Evolutionary conservation across 2,113 vertebrate genomes (phyloP), one percentile per base, ranked within the genome.

Genomic region (Misgurnus anguillicaudatus): DNA sequence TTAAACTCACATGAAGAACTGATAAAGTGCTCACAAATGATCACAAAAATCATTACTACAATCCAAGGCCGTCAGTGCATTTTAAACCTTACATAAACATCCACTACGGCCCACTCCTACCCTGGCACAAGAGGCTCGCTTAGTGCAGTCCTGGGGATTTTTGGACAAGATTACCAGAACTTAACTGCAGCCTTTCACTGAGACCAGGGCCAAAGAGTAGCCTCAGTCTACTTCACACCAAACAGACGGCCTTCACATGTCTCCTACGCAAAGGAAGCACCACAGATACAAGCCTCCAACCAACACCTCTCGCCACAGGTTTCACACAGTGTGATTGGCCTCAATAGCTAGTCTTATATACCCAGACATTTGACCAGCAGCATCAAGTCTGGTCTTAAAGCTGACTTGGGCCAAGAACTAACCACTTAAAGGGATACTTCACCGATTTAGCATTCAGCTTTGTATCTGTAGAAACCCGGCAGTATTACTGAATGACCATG

Each of bases 91-190:
- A 45, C 11, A 17, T 65, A 66, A 65, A 47, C 48, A 45, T 48
- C 8, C 24, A 21, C 11, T 57, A 55, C n/a, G 4, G 24, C 11
- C 24, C 47, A 60, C 66, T 69, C 41, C 75, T 68, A n/a, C 36
- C 24, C 42, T 48, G 53, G 48, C 63, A 70, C 51, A 47, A 57
- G 53, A 57, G 53, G 17, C n/a, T 57, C n/a, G n/a, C 53, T 57
- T 19, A 57, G 53, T 57, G 47, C 13, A 11, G 47, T 13, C 47
- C 47, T 51, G 24, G 21, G 51, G 61, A 21, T 17, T 71, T 64
- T 77, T 68, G 36, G 21, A 69, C 65, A 68, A 55, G 73, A 77
- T 71, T 77, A 77, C 45, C 66, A 71, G 75, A 67, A 21, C 58
- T 60, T 70, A 57, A 36, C 48, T 62, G 42, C 79, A 61, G 42